phyloP scores from a whole-genome alignment of 2,888 invertebrate genomes.

The Apodemia hepburni region DNA sequence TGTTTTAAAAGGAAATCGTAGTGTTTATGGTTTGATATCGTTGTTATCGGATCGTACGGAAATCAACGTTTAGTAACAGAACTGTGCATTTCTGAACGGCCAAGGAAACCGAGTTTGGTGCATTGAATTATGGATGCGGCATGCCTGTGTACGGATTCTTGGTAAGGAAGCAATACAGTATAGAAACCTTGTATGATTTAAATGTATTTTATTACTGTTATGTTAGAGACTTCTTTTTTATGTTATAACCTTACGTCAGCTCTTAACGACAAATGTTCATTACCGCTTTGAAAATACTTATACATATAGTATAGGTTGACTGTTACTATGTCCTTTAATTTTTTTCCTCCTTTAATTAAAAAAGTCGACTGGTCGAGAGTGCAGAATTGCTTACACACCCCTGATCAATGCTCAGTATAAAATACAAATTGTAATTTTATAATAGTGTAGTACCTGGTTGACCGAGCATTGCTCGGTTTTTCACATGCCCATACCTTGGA shows the following conservation, averaged over 20 bases:
- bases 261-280: neutral
- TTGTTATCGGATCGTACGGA: conserved; percentile 22
- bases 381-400: too few species aligned
- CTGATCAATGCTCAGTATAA: too few species aligned
- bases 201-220: neutral
- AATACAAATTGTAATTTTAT: too few species aligned
- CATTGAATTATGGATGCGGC: conserved; percentile 26
- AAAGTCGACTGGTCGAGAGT: too few species aligned
- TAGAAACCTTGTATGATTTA: conserved; percentile 7
- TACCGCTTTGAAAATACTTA: too few species aligned
- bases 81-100: conserved; percentile 49
- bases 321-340: too few species aligned
- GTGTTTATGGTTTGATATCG: conserved; percentile 32
- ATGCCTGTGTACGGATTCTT: conserved; percentile 25
- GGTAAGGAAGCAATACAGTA: conserved; percentile 36
- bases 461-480: too few species aligned
- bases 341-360: too few species aligned
- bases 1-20: conserved; percentile 39
- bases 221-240: neutral
- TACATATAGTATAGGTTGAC: too few species aligned
- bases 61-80: conserved; percentile 34
- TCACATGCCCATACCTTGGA: too few species aligned
- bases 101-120: conserved; percentile 41
- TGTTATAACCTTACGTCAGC: conserved; percentile 3
- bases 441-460: too few species aligned